phyloP scores from a whole-genome alignment of 2,888 invertebrate species.

The Galeruca laticollis region DNA sequence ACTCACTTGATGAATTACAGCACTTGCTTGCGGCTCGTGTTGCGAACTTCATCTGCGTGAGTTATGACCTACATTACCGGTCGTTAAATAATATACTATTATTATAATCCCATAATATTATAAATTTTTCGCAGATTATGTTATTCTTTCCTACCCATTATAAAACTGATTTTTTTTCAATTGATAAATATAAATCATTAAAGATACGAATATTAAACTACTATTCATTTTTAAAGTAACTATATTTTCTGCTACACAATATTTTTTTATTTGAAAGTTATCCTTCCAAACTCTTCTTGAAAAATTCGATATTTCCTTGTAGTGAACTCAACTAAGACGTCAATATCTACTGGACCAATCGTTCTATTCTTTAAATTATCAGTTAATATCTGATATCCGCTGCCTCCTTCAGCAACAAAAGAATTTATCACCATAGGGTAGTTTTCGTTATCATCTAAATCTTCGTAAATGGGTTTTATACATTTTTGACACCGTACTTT shows the following conservation, averaged over 20 bases:
- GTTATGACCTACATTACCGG: no score
- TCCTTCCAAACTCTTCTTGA: constrained; percentile 71
- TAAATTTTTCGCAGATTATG: no score
- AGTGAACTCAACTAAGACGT: constrained; percentile 69
- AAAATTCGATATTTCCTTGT: constrained; percentile 67
- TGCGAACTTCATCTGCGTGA: no score
- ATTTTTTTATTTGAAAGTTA: constrained; percentile 56
- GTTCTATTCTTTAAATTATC: constrained; percentile 68
- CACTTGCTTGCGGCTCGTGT: no score
- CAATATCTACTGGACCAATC: constrained; percentile 69
- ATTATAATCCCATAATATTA: no score
- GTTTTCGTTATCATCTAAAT: constrained; percentile 69
- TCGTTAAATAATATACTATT: no score
- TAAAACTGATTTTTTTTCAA: no score
- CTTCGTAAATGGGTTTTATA: constrained; percentile 72
- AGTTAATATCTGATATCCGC: constrained; percentile 71
- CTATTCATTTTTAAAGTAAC: not conserved
- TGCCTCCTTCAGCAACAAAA: constrained; percentile 77
- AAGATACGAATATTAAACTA: not conserved
- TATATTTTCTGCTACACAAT: not conserved
- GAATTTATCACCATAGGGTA: constrained; percentile 75
- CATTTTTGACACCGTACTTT: constrained; percentile 74
- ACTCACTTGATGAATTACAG: no score
- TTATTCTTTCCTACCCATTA: no score
- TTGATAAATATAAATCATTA: no score